Conservation (phyloP, 2,797 vertebrate species). For the Rhinichthys osculus region DNA sequence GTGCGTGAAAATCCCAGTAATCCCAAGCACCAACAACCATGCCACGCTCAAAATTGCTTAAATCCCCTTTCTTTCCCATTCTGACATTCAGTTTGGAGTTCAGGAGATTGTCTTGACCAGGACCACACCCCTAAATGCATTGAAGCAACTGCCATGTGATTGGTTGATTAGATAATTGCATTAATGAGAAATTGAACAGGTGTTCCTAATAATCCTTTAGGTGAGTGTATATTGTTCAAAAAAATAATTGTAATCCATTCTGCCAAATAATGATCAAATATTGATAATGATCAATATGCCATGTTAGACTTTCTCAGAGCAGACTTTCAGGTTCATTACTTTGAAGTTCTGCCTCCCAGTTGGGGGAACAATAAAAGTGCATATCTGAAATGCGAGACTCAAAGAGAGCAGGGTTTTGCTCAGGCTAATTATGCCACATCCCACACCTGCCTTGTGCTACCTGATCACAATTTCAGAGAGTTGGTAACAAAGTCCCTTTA, state of each 20-base stretch:
- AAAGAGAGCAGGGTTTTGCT: slow-evolving; percentile 39
- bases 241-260: not conserved
- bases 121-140: too few relatives aligned
- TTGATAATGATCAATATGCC: not conserved
- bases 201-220: too few relatives aligned
- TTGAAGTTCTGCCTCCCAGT: slow-evolving; percentile 39
- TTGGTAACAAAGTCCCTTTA: not conserved
- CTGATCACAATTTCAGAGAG: slow-evolving; percentile 38
- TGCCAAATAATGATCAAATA: slow-evolving; percentile 39
- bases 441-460: slow-evolving; percentile 11
- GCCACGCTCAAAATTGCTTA: too few relatives aligned
- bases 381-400: slow-evolving; percentile 51
- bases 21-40: too few relatives aligned
- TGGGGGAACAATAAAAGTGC: slow-evolving; percentile 30
- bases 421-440: slow-evolving; percentile 41
- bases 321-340: not conserved
- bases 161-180: too few relatives aligned
- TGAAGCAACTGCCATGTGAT: too few relatives aligned
- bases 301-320: not conserved
- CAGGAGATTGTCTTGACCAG: too few relatives aligned
- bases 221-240: not conserved
- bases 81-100: too few relatives aligned
- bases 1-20: too few relatives aligned
- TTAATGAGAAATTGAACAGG: too few relatives aligned
- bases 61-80: too few relatives aligned